Evolutionary conservation across 2,113 vertebrate species (phyloP).

Genomic region (Daboia siamensis): DNA sequence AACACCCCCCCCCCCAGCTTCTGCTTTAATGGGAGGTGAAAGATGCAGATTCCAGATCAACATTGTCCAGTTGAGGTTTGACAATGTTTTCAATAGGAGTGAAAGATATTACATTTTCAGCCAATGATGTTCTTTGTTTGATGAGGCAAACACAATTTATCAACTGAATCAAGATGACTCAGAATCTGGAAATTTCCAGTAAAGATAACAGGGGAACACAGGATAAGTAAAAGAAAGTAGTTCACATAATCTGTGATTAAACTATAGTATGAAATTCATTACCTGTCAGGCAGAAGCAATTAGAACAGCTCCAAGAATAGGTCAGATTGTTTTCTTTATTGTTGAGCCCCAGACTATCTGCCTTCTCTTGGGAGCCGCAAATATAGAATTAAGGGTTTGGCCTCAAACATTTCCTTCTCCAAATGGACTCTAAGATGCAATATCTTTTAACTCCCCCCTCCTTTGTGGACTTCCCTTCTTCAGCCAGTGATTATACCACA

Average conservation of each 20-base stretch:
- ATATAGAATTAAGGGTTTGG: too few relatives aligned
- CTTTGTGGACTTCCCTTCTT: too few relatives aligned
- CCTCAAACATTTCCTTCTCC: too few relatives aligned
- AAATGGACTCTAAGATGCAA: too few relatives aligned
- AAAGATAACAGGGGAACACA: not conserved
- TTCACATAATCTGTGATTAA: not conserved
- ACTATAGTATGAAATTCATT: not conserved
- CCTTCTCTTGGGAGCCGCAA: too few relatives aligned
- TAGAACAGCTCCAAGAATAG: not conserved
- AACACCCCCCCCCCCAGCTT: not conserved
- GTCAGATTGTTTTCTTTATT: not conserved
- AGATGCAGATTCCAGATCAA: conserved; percentile 14
- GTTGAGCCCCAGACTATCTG: too few relatives aligned
- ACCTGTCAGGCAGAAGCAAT: not conserved
- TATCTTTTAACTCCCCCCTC: too few relatives aligned
- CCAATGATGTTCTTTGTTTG: not conserved
- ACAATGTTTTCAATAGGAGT: not conserved
- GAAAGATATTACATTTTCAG: not conserved
- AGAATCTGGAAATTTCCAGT: not conserved
- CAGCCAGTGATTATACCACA: too few relatives aligned
- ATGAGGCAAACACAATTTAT: not conserved
- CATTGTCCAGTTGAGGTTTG: not conserved
- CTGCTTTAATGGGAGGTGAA: not conserved
- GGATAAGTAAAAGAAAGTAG: not conserved
- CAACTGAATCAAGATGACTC: not conserved